Base-by-base conservation (phyloP, 2,797 vertebrate species). In the Sparidentex hasta region DNA sequence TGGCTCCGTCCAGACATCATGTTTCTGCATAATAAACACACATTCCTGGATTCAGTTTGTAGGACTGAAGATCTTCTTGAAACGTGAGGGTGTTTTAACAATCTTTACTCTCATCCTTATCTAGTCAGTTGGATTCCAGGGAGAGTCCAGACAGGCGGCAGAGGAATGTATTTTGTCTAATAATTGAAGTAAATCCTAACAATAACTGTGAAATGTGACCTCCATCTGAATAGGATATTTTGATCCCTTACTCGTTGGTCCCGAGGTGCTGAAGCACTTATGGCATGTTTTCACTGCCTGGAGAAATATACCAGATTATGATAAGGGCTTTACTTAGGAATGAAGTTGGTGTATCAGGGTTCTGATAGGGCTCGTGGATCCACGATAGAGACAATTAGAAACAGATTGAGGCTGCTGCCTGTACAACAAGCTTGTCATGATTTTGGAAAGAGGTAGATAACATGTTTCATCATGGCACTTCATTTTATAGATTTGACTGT, bases 261-360 rank as follows among this genome's bases (percentile, higher is more conserved):
- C 79, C 17, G 72, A 89, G 88, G 88, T 89, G 85, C 85, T 78
- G 71, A 86, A 90, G 88, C 91, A 88, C 88, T 88, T 80, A 62
- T 79, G 90, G 93, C 90, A 94, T 95, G 92, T 95, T 95, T 95
- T 95, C 59, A 65, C 83, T 94, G 86, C 81, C 87, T 94, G 88
- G 70, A 88, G 88, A 92, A 94, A 94, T 89, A 92, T 82, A 93
- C 85, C 44, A 85, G 88, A 87, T 85, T 90, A 74, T 82, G 90
- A 90, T 87, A 88, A 88, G 76, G 79, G 91, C 80, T 90, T 92
- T 84, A 87, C 87, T 85, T 27, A 76, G 87, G 88, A 92, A 92
- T 89, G 83, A 87, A 75, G 81, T 66, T 58, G 78, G 66, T 82
- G 76, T 75, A 70, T 76, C 70, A 74, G 66, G 81, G 76, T 80